Evolutionary conservation across 2,888 invertebrate species (phyloP), one percentile per base, ranked within the genome.

Genomic region (Sesia apiformis): DNA sequence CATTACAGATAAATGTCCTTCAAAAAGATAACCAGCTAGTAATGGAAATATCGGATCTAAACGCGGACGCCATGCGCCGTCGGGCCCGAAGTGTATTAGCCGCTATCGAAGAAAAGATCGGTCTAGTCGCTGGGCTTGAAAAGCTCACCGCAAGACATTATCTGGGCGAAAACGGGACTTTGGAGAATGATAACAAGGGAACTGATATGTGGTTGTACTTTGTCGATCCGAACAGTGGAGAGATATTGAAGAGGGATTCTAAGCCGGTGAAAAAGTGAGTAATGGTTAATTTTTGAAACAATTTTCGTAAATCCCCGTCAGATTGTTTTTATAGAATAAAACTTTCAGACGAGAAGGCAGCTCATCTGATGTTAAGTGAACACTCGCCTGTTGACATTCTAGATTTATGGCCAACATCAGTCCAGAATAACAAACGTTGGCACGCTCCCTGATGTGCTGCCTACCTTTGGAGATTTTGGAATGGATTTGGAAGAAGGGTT

Each of bases 151-250:
- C 94, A 1, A 91, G 94, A 54, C 94, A 95, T 71, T 93, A 90
- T 62, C 74, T 94, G 5, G 93, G 93, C 6, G 92, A 92, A 53
- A 96, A 96, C 72, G 94, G 94, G 4, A 94, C 95, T 0, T 77
- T 96, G 38, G 93, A 94, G 63, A 93, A 91, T 57, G 94, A 95
- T 72, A 85, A 92, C 0, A 90, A 91, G 4, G 95, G 95, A 4
- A 96, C 96, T 0, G 97, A 97, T 67, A 92, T 97, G 4, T 97
- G 96, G 96, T 93, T 97, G 75, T 97, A 97, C 68, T 91, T 94
- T 0, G 90, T 97, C 3, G 95, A 97, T 81, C 96, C 97, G 0
- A 90, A 88, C 54, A 93, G 93, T 0, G 96, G 96, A 60, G 87
- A 85, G 53, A 94, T 97, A 61, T 78, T 97, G 46, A 85, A 91